Evolutionary conservation across 2,113 vertebrate genomes (phyloP).

Genomic region (Urocolius indicus): DNA sequence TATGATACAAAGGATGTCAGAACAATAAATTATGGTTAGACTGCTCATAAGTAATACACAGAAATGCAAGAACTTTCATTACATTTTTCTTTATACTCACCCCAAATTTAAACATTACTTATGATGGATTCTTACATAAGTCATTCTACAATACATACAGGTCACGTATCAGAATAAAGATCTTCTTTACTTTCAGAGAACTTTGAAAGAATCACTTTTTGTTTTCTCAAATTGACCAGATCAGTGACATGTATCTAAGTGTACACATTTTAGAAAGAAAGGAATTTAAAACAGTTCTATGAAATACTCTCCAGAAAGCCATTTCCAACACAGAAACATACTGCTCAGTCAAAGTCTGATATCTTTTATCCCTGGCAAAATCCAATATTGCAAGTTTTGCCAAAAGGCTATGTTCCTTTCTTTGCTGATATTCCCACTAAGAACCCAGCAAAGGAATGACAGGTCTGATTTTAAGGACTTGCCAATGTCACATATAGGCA

Average conservation of each 20-base stretch:
- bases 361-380: background rate
- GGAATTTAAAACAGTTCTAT: background rate
- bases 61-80: background rate
- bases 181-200: background rate
- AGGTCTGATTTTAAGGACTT: background rate
- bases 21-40: background rate
- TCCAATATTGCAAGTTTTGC: background rate
- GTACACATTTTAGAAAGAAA: background rate
- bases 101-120: background rate
- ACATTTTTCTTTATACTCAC: background rate
- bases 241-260: background rate
- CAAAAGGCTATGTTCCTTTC: background rate
- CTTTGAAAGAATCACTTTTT: background rate
- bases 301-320: background rate
- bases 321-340: background rate
- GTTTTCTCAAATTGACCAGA: background rate
- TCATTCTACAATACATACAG: background rate
- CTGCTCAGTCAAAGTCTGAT: background rate
- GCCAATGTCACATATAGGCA: background rate
- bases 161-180: background rate
- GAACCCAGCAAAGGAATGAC: background rate
- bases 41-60: background rate
- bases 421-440: background rate
- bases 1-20: background rate
- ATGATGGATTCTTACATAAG: background rate